Evolutionary conservation across 2,797 vertebrate genomes (phyloP).

Genomic region (Cetoscarus ocellatus): DNA sequence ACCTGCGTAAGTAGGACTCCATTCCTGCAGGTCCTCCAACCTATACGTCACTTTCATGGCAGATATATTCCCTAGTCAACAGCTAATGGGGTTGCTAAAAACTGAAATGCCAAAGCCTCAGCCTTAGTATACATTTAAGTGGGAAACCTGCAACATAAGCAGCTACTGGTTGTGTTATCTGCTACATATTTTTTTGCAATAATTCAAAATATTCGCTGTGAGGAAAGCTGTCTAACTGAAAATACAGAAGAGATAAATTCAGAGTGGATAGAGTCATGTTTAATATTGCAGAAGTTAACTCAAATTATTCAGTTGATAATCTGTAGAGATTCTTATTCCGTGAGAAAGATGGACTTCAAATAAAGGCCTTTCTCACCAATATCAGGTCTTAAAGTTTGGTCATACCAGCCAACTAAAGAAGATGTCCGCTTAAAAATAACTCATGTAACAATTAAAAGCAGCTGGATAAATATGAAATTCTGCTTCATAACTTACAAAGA

Average conservation of each 20-base stretch:
- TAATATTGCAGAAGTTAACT: not conserved
- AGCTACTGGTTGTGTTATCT: not conserved
- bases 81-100: not conserved
- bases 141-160: constrained; percentile 17
- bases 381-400: not conserved
- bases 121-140: not conserved
- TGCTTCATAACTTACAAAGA: no score
- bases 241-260: not conserved
- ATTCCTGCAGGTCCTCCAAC: not conserved
- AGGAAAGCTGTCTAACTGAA: not conserved
- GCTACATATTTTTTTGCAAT: constrained; percentile 7
- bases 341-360: constrained; percentile 7
- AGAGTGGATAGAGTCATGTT: not conserved
- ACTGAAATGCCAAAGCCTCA: rapidly evolving
- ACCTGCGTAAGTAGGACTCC: constrained; percentile 94
- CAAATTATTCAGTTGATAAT: not conserved
- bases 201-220: constrained; percentile 13
- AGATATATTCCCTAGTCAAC: constrained; percentile 6
- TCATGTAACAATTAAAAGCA: not conserved
- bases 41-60: not conserved
- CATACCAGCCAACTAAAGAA: constrained; percentile 25
- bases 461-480: not conserved
- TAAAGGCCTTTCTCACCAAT: constrained; percentile 31
- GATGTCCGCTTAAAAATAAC: constrained; percentile 73
- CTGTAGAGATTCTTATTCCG: constrained; percentile 8